Evolutionary conservation across 1,140 invertebrate genomes (phyloP).

Genomic region (Portunus trituberculatus): DNA sequence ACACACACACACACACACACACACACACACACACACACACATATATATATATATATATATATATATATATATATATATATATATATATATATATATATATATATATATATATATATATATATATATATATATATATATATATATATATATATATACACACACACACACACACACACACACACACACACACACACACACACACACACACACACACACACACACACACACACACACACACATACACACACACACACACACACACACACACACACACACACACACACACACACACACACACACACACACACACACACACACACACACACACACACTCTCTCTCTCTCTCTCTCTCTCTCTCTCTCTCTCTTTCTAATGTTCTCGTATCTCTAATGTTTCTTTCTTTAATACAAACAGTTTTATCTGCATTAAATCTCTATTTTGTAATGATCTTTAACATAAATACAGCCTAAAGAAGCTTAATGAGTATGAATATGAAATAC

Average conservation of each 20-base stretch:
- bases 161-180: slow-evolving; percentile 38
- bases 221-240: slow-evolving; percentile 44
- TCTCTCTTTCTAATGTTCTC: too few relatives aligned
- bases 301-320: not conserved
- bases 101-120: not conserved
- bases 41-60: too few relatives aligned
- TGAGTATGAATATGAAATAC: not conserved
- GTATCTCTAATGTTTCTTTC: too few relatives aligned
- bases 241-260: slow-evolving; percentile 51
- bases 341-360: too few relatives aligned
- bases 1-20: slow-evolving; percentile 35
- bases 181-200: slow-evolving; percentile 42
- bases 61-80: too few relatives aligned
- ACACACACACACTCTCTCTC: slow-evolving; percentile 27
- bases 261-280: slow-evolving; percentile 44
- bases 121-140: slow-evolving; percentile 2
- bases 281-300: slow-evolving; percentile 41
- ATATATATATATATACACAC: slow-evolving; percentile 38
- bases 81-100: too few relatives aligned
- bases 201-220: slow-evolving; percentile 44
- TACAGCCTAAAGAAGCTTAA: too few relatives aligned
- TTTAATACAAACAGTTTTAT: too few relatives aligned
- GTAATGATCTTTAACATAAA: too few relatives aligned
- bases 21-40: too few relatives aligned
- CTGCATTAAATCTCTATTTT: too few relatives aligned